Evolutionary conservation across 2,113 vertebrate genomes (phyloP).

Genomic region (Grantiella picta): DNA sequence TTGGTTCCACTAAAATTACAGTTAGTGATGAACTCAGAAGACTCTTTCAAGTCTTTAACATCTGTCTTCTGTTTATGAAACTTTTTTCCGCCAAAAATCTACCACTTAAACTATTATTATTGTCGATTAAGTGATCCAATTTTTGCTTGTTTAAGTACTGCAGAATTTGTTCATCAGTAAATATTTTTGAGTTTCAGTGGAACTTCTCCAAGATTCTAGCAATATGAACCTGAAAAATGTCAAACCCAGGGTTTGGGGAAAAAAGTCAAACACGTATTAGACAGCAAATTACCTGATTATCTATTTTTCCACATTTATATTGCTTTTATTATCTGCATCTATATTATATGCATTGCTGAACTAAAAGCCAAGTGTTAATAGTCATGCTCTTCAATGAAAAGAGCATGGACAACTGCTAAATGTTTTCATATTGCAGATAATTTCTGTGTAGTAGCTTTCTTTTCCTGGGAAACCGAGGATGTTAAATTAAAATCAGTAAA

Average conservation of each 20-base stretch:
- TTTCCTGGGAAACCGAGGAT: neutral
- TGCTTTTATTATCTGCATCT: neutral
- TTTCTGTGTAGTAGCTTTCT: neutral
- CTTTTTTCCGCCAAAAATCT: neutral
- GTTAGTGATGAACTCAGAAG: neutral
- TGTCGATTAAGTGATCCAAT: neutral
- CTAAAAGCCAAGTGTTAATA: neutral
- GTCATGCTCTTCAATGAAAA: neutral
- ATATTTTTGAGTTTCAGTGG: neutral
- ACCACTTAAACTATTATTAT: neutral
- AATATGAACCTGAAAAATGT: neutral
- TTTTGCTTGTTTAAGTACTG: neutral
- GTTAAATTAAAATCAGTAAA: neutral
- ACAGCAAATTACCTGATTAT: neutral
- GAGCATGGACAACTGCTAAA: neutral
- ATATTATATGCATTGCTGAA: neutral
- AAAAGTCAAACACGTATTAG: neutral
- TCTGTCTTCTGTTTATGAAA: neutral
- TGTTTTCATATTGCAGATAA: neutral
- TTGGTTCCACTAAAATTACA: neutral
- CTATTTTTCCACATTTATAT: neutral
- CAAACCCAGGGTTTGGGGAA: neutral
- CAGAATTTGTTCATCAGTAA: neutral
- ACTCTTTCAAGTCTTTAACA: neutral
- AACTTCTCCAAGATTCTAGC: neutral